Conservation (phyloP, 2,888 invertebrate genomes). For the Stenotaenia linearis region DNA sequence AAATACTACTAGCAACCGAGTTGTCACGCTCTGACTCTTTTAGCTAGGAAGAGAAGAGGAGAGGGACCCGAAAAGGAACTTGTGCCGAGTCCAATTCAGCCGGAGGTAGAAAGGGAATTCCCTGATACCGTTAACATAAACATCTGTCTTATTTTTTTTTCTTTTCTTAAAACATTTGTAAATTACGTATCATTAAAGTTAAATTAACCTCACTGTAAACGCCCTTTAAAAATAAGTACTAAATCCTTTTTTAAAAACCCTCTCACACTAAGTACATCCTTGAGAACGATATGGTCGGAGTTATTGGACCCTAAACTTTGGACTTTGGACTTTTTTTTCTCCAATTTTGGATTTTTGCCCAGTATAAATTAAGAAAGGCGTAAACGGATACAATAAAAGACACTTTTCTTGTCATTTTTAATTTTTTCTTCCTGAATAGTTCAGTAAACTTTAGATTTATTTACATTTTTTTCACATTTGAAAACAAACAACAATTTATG, state of each 20-base stretch:
- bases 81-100: slow-evolving; percentile 6
- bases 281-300: background rate
- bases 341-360: background rate
- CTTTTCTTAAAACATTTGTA: background rate
- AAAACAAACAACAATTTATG: too few species aligned
- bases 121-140: background rate
- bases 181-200: background rate
- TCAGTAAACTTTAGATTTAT: background rate
- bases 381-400: background rate
- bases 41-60: background rate
- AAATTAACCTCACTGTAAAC: background rate
- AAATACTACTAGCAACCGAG: background rate
- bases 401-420: background rate
- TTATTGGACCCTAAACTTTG: background rate
- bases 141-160: background rate
- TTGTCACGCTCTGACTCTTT: slow-evolving; percentile 23
- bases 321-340: background rate
- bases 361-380: background rate
- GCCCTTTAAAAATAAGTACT: background rate
- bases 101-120: slow-evolving; percentile 19
- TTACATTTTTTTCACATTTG: too few species aligned
- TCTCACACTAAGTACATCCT: background rate
- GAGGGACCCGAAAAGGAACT: slow-evolving; percentile 21
- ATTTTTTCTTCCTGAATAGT: background rate
- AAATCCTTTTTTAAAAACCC: background rate